Conservation (phyloP, 2,797 vertebrate species). For the Coregonus ussuriensis region DNA sequence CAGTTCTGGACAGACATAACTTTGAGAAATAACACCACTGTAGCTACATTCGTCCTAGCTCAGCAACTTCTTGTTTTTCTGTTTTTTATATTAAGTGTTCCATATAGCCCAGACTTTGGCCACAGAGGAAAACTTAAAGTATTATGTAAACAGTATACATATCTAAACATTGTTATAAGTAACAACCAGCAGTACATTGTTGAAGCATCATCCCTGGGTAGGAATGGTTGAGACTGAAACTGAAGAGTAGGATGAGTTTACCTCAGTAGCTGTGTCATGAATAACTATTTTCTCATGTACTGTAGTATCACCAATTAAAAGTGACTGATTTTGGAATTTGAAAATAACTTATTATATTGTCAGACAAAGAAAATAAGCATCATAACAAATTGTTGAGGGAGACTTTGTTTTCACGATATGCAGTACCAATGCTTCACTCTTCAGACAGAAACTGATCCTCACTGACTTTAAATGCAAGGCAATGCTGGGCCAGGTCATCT, state of each 20-base stretch:
- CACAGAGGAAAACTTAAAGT: neutral
- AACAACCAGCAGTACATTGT: constrained; percentile 38
- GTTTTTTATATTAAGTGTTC: neutral
- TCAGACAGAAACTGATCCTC: neutral
- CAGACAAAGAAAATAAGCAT: neutral
- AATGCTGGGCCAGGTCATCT: neutral
- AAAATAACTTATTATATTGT: neutral
- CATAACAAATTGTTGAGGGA: neutral
- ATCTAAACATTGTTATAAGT: constrained; percentile 40
- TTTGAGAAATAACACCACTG: neutral
- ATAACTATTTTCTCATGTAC: constrained; percentile 20
- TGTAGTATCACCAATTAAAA: neutral
- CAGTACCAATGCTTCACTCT: neutral
- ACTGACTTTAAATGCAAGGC: neutral
- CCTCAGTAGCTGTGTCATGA: constrained; percentile 40
- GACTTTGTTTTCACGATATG: neutral
- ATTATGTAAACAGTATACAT: neutral
- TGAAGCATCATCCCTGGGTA: constrained; percentile 31
- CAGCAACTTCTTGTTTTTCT: neutral
- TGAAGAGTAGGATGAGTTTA: constrained; percentile 26
- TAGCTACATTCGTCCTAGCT: neutral
- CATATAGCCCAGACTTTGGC: neutral
- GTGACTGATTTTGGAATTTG: neutral
- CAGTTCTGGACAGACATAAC: neutral
- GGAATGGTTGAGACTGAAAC: constrained; percentile 7